Evolutionary conservation across 2,888 invertebrate genomes (phyloP).

Genomic region (Cephus spinipes): DNA sequence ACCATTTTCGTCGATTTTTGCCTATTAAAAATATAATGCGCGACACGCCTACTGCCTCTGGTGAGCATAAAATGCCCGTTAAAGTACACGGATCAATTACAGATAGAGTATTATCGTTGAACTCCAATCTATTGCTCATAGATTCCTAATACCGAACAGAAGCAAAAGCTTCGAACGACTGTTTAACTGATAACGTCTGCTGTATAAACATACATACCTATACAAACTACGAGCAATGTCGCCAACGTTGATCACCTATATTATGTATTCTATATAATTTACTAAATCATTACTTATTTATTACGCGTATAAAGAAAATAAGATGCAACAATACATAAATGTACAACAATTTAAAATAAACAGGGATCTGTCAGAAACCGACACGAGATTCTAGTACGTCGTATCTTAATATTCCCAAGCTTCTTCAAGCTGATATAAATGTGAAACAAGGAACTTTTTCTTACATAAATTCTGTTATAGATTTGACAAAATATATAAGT

Average conservation of each 20-base stretch:
- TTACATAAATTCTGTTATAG: background rate
- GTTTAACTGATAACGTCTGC: background rate
- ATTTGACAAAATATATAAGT: background rate
- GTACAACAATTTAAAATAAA: background rate
- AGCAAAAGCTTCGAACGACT: background rate
- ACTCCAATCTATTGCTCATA: background rate
- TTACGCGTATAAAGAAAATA: background rate
- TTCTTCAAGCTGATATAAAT: background rate
- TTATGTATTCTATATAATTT: background rate
- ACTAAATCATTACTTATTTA: background rate
- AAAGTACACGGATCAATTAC: background rate
- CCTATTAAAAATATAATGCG: slow-evolving; percentile 4
- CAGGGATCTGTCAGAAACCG: background rate
- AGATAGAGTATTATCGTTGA: background rate
- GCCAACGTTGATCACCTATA: background rate
- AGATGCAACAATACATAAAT: background rate
- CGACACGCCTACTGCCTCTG: background rate
- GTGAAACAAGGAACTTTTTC: background rate
- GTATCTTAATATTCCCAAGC: background rate
- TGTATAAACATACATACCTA: background rate
- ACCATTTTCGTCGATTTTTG: slow-evolving; percentile 64
- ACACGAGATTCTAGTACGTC: background rate
- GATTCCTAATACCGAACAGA: background rate
- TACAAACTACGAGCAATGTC: background rate
- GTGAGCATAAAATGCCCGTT: background rate